Base-by-base conservation (phyloP, 2,797 vertebrate genomes). In the Falco rusticolus region DNA sequence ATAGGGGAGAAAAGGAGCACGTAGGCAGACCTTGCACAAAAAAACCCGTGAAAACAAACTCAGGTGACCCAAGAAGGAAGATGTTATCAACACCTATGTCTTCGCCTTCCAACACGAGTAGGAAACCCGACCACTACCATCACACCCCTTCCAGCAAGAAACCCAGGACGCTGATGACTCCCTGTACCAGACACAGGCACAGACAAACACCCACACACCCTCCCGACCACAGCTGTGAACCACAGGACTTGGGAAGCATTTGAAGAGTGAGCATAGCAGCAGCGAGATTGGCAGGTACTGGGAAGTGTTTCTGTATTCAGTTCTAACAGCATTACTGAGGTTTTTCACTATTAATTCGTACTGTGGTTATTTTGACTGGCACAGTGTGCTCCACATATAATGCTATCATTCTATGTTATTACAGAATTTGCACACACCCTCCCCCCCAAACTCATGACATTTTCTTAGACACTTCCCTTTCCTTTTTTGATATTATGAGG, bases 161-260 rank as follows among this genome's bases (percentile, higher is more conserved):
- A 43, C 26, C 3, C 48, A 39, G 26, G 29, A 74, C 15, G 11
- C 13, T 11, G 45, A 8, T 20, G 26, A 16, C 26, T 66, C 26
- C 13, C 45, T 68, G 16, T 17, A 41, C 16, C 45, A 41, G 3
- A 8, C 6, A 43, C 41, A 43, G 13, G 41, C 41, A 43, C 37
- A 37, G 37, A 37, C 37, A 37, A 37, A 37, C 37, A 37, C 37
- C 37, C 37, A 37, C 37, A 37, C 37, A 37, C 37, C 8, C 29
- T 5, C 6, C 9, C 17, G 21, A 9, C 22, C 18, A 14, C 4
- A 45, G 9, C 26, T 63, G 17, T 5, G 21, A 64, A 37, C 22
- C 1, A 1, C 53, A 33, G 16, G 22, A 45, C 13, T 20, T 33
- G 6, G 25, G 33, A 81, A n/a, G 18, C 0, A 0, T 57, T 15